Evolutionary conservation across 2,113 vertebrate genomes (phyloP).

Genomic region (Podiceps cristatus): DNA sequence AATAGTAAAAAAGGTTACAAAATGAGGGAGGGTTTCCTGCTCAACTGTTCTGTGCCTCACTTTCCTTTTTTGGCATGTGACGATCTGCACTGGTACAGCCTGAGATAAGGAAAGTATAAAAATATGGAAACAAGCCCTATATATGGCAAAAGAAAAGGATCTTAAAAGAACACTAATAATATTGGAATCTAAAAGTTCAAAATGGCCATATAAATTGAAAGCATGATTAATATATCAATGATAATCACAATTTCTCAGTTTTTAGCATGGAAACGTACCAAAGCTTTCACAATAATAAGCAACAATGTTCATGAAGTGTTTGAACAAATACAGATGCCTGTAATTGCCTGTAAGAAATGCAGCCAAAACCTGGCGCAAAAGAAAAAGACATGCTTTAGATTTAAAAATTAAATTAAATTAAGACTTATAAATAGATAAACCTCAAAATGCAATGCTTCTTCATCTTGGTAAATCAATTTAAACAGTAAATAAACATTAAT

Average conservation of each 20-base stretch:
- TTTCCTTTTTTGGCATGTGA: neutral
- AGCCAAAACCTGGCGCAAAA: neutral
- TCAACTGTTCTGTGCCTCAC: neutral
- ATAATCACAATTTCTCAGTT: neutral
- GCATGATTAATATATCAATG: neutral
- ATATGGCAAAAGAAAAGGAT: neutral
- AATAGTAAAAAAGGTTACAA: neutral
- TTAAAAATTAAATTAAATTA: neutral
- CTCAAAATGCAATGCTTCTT: neutral
- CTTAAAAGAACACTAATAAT: neutral
- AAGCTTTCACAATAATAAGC: neutral
- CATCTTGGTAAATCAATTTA: neutral
- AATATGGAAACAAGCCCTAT: neutral
- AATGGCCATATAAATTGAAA: neutral
- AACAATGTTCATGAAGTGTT: neutral
- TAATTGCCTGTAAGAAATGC: neutral
- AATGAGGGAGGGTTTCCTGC: neutral
- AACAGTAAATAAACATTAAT: neutral
- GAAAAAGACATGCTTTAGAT: neutral
- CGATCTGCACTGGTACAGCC: neutral
- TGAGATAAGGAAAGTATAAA: neutral
- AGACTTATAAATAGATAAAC: neutral
- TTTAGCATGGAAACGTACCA: neutral
- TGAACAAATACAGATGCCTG: neutral
- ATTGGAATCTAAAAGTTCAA: neutral